phyloP scores from a whole-genome alignment of 2,113 vertebrate species.

The Tretioscincus oriximinensis region DNA sequence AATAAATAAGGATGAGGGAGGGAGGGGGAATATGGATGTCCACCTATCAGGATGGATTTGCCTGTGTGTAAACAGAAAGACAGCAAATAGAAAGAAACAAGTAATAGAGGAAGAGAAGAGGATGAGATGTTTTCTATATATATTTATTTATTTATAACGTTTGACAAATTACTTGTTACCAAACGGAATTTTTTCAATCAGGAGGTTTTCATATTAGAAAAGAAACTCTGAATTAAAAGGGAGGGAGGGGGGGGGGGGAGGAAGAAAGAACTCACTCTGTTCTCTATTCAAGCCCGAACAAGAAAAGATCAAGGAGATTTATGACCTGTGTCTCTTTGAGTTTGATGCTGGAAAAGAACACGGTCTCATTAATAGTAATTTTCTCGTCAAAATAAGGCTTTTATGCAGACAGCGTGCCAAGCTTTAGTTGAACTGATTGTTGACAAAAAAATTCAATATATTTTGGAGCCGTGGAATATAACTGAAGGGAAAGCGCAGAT shows the following conservation, averaged over 20 bases:
- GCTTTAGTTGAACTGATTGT: conserved; percentile 62
- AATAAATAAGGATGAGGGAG: background rate
- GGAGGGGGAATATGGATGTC: background rate
- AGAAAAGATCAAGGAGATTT: conserved; percentile 78
- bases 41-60: conserved; percentile 39
- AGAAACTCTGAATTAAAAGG: background rate
- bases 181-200: conserved; percentile 74
- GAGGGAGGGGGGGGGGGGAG: no score
- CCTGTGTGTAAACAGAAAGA: conserved; percentile 47
- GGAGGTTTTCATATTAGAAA: conserved; percentile 34
- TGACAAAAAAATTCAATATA: conserved; percentile 64
- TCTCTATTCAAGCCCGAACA: conserved; percentile 63
- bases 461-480: conserved; percentile 35
- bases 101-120: background rate
- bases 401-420: conserved; percentile 69
- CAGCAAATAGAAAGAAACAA: conserved; percentile 32
- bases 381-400: conserved; percentile 72
- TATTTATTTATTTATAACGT: conserved; percentile 28
- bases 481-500: background rate
- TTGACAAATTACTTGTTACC: conserved; percentile 71
- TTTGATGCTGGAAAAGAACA: conserved; percentile 68
- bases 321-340: conserved; percentile 75
- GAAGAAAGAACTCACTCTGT: conserved; percentile 61
- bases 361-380: conserved; percentile 79
- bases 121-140: background rate